These are phyloP conservation scores for Onychorhynchus coronatus DNA, from an alignment of 2,113 vertebrate genomes.

Conservation along the genomic window DNA sequence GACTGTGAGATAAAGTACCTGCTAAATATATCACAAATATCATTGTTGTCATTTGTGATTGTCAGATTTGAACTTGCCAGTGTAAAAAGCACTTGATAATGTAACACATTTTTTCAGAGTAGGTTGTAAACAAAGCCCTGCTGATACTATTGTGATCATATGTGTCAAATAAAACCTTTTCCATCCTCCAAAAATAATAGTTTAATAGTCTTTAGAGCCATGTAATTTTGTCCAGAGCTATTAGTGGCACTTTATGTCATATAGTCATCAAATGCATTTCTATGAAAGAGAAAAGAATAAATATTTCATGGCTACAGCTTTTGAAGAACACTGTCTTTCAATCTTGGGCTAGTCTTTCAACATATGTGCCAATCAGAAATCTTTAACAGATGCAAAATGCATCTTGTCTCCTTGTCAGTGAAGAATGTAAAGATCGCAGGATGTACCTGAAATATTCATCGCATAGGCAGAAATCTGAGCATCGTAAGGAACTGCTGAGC, in stretches of 20 bases:
- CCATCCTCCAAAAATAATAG: constrained; percentile 61
- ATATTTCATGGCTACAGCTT: constrained; percentile 74
- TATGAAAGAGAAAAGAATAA: constrained; percentile 69
- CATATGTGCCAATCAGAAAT: constrained; percentile 67
- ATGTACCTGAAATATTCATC: constrained; percentile 74
- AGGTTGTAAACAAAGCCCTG: constrained; percentile 29
- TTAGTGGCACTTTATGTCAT: constrained; percentile 71
- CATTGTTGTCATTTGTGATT: constrained; percentile 22
- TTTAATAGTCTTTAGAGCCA: constrained; percentile 62
- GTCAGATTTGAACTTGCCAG: background rate
- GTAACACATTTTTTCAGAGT: background rate
- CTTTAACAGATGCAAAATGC: constrained; percentile 72
- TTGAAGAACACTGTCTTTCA: constrained; percentile 70
- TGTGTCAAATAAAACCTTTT: constrained; percentile 42
- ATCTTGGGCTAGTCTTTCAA: constrained; percentile 67
- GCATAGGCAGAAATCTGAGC: constrained; percentile 48
- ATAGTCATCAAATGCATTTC: constrained; percentile 63
- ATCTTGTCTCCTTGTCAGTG: constrained; percentile 71
- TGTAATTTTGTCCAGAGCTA: constrained; percentile 71
- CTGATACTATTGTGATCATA: constrained; percentile 51
- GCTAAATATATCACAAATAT: background rate
- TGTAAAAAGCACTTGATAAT: constrained; percentile 18
- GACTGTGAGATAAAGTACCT: background rate
- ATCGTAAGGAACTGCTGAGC: constrained; percentile 33
- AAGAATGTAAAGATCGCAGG: constrained; percentile 67